A percentile compares a stretch with the other conserved stretches of the same genome.
Evolutionary conservation across 1,140 invertebrate genomes (phyloP).

Genomic region (Acyrthosiphon pisum): DNA sequence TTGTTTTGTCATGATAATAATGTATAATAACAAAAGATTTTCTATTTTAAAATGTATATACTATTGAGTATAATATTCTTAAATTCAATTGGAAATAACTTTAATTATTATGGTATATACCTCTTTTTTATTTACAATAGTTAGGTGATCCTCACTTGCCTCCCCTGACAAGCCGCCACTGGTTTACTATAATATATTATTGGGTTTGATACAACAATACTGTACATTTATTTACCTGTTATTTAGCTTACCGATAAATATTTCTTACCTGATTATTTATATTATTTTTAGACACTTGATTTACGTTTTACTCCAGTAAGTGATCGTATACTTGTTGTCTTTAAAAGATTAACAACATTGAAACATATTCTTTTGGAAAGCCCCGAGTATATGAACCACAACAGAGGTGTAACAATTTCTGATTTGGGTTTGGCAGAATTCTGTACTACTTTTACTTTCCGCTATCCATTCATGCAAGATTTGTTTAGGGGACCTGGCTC

Average conservation of each 20-base stretch:
- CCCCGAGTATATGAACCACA: conserved; percentile 21
- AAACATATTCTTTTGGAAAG: conserved; percentile 45
- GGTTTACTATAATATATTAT: not conserved
- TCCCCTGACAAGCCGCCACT: no score
- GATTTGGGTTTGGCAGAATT: conserved; percentile 49
- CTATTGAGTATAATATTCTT: no score
- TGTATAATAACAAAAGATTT: no score
- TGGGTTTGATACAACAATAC: not conserved
- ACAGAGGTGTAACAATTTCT: conserved; percentile 33
- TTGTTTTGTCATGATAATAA: no score
- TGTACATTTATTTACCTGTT: not conserved
- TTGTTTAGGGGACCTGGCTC: no score
- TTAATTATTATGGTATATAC: no score
- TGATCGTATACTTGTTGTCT: conserved; percentile 70
- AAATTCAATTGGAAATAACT: no score
- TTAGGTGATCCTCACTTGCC: no score
- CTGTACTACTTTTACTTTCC: not conserved
- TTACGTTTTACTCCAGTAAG: conserved; percentile 72
- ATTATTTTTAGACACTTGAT: conserved; percentile 68
- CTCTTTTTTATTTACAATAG: no score
- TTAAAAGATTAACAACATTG: conserved; percentile 49
- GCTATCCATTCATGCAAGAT: conserved; percentile 29
- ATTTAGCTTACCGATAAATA: not conserved
- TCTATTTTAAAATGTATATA: no score
- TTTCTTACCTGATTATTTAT: not conserved